Percentiles rank a stretch among this genome's conserved stretches.
These are phyloP conservation scores for Cheilosia pagana DNA, from an alignment of 2,888 invertebrate genomes.

Conservation along the genomic window DNA sequence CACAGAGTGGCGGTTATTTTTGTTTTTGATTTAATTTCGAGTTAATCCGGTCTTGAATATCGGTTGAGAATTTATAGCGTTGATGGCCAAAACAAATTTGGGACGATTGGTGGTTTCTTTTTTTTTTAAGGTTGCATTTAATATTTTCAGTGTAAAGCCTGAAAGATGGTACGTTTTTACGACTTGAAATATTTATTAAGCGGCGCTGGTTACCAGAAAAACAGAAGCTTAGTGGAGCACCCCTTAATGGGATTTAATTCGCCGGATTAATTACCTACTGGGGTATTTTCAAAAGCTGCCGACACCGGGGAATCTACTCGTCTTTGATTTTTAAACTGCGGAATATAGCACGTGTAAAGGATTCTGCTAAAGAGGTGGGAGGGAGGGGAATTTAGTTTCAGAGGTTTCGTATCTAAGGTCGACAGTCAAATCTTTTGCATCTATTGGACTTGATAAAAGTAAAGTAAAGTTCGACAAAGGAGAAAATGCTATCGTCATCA, in stretches of 20 bases:
- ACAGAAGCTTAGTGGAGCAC: slow-evolving; percentile 71
- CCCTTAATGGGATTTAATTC: slow-evolving; percentile 60
- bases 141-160: slow-evolving; percentile 53
- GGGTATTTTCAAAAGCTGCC: slow-evolving; percentile 26
- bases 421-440: too few species aligned
- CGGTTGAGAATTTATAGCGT: slow-evolving; percentile 49
- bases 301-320: slow-evolving; percentile 2
- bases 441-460: too few species aligned
- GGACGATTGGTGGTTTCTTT: slow-evolving; percentile 35
- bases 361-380: neutral
- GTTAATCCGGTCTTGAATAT: slow-evolving; percentile 70
- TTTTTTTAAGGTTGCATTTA: slow-evolving; percentile 52
- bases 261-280: slow-evolving; percentile 49
- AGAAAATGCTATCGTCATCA: too few species aligned
- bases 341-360: slow-evolving; percentile 28
- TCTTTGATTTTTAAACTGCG: slow-evolving; percentile 31
- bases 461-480: too few species aligned
- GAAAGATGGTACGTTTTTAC: slow-evolving; percentile 63
- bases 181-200: slow-evolving; percentile 7
- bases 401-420: too few species aligned
- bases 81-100: slow-evolving; percentile 47
- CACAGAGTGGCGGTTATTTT: slow-evolving; percentile 43
- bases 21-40: slow-evolving; percentile 53
- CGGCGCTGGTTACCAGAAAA: slow-evolving; percentile 29
- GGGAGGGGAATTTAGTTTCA: neutral